Conservation (phyloP, 1,140 invertebrate species). For the Spodoptera litura region DNA sequence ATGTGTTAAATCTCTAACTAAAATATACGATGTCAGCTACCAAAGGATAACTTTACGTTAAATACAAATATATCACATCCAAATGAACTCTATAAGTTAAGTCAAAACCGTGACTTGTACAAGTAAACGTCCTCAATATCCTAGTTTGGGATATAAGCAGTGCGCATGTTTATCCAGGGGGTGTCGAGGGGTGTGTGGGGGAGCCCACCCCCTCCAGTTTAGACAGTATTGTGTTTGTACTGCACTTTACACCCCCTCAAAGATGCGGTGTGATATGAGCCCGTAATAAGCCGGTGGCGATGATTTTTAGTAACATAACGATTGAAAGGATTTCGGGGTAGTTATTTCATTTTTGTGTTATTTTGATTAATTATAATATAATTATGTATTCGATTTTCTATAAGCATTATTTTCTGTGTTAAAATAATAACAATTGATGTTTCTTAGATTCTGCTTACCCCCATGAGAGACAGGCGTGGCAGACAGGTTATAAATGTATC, state of each 20-base stretch:
- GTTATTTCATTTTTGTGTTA: too few relatives aligned
- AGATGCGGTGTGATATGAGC: constrained; percentile 29
- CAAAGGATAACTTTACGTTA: too few relatives aligned
- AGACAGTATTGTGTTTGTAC: constrained; percentile 38
- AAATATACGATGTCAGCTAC: too few relatives aligned
- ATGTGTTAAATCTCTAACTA: too few relatives aligned
- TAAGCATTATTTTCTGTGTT: too few relatives aligned
- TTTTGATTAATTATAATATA: too few relatives aligned
- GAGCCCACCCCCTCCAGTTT: constrained; percentile 11
- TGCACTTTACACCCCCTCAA: constrained; percentile 20
- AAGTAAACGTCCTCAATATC: constrained; percentile 25
- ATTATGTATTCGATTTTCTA: too few relatives aligned
- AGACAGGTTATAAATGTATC: too few relatives aligned
- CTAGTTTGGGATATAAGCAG: neutral
- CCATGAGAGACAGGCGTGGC: too few relatives aligned
- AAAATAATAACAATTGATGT: too few relatives aligned
- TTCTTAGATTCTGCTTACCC: too few relatives aligned
- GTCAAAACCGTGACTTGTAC: neutral
- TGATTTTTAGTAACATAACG: neutral
- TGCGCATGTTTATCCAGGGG: constrained; percentile 30
- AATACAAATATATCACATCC: neutral
- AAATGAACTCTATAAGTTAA: neutral
- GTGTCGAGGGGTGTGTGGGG: neutral
- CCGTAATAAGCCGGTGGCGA: constrained; percentile 12
- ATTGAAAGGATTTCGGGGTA: too few relatives aligned